These are phyloP conservation scores for Isichthys henryi DNA, from an alignment of 2,113 vertebrate species.

Conservation along the genomic window DNA sequence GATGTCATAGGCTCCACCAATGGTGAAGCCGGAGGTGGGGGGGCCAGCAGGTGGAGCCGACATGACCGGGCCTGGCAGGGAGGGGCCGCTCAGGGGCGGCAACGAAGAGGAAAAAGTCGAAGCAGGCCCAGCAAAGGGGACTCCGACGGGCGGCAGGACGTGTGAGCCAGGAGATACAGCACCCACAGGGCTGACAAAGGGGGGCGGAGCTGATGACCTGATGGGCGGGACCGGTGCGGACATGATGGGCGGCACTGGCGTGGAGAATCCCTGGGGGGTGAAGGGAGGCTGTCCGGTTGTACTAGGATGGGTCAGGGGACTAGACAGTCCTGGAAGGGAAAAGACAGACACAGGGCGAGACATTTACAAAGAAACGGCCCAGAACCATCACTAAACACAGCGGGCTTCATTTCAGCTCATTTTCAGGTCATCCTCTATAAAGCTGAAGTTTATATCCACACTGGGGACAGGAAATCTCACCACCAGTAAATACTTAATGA, in stretches of 20 bases:
- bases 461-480: not conserved
- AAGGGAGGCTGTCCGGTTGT: slow-evolving; percentile 39
- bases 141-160: slow-evolving; percentile 25
- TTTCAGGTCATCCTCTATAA: not conserved
- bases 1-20: slow-evolving; percentile 75
- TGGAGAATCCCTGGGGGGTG: slow-evolving; percentile 38
- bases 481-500: not conserved
- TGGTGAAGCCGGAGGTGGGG: slow-evolving; percentile 70
- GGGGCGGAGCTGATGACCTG: slow-evolving; percentile 41
- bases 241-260: slow-evolving; percentile 35
- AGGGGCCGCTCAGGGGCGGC: slow-evolving; percentile 29
- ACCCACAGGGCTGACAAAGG: slow-evolving; percentile 49
- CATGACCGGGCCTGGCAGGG: slow-evolving; percentile 41
- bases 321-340: slow-evolving; percentile 44
- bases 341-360: not conserved
- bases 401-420: not conserved
- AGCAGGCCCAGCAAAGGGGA: slow-evolving; percentile 36
- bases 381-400: not conserved
- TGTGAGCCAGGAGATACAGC: slow-evolving; percentile 17
- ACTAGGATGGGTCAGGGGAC: slow-evolving; percentile 43
- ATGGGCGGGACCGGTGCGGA: slow-evolving; percentile 43
- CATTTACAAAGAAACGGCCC: not conserved
- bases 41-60: slow-evolving; percentile 62
- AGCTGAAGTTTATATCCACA: not conserved
- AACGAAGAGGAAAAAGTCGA: slow-evolving; percentile 29